Conservation (phyloP, 2,888 invertebrate species). For the Polyploca ridens region DNA sequence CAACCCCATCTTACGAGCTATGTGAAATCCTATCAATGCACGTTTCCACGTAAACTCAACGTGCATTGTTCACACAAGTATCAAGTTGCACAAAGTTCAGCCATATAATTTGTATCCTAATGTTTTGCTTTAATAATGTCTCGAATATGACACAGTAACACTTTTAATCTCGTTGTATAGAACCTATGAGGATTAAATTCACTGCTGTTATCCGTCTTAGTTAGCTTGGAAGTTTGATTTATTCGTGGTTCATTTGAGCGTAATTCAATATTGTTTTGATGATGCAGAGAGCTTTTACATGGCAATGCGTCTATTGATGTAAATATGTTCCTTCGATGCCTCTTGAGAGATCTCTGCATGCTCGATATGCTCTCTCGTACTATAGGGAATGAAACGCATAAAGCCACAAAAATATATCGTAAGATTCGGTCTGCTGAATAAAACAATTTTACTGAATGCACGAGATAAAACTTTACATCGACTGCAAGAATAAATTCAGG, state of each 20-base stretch:
- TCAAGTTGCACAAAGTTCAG: neutral
- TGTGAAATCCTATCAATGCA: conserved; percentile 14
- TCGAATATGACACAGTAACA: too few relatives aligned
- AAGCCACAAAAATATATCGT: conserved; percentile 10
- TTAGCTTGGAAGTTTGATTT: neutral
- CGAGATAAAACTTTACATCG: conserved; percentile 1
- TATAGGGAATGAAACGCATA: neutral
- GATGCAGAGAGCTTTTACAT: conserved; percentile 32
- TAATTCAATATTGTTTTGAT: conserved; percentile 9
- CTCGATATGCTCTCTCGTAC: conserved; percentile 25
- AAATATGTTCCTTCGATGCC: conserved; percentile 36
- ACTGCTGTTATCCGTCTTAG: neutral
- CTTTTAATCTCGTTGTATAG: neutral
- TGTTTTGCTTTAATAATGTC: too few relatives aligned
- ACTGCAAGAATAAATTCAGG: conserved; percentile 2
- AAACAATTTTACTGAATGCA: conserved; percentile 2
- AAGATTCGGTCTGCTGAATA: conserved; percentile 8
- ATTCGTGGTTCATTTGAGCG: neutral
- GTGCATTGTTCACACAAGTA: neutral
- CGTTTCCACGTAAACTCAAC: neutral
- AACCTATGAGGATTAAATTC: neutral
- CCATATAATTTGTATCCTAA: too few relatives aligned
- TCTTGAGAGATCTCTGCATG: conserved; percentile 34
- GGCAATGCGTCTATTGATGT: conserved; percentile 43
- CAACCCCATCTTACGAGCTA: conserved; percentile 10